A percentile compares a stretch with the other conserved stretches of the same genome.
Conservation (phyloP, 2,113 vertebrate genomes). For the Ochotona curzoniae region DNA sequence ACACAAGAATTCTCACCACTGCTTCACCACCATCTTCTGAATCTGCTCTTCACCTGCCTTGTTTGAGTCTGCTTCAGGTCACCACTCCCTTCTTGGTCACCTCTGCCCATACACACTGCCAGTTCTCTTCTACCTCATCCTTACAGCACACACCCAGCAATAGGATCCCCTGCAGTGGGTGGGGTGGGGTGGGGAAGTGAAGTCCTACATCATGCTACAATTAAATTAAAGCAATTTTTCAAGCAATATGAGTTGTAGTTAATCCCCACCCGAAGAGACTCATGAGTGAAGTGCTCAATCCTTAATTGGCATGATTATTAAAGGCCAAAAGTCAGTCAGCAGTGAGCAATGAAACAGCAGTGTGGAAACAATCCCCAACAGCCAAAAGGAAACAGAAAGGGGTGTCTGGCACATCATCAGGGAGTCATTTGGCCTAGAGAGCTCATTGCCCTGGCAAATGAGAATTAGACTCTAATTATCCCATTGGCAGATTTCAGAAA, state of each 20-base stretch:
- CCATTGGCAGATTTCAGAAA: slow-evolving; percentile 68
- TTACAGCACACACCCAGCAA: neutral
- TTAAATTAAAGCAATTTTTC: slow-evolving; percentile 47
- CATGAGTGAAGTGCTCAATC: slow-evolving; percentile 9
- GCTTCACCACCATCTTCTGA: neutral
- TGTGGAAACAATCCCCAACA: neutral
- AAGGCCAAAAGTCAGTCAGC: slow-evolving; percentile 66
- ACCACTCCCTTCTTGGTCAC: neutral
- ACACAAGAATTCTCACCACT: neutral
- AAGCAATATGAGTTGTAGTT: neutral
- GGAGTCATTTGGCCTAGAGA: slow-evolving; percentile 66
- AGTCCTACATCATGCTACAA: neutral
- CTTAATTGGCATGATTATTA: slow-evolving; percentile 51
- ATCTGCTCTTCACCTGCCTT: neutral
- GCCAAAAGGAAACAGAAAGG: slow-evolving; percentile 34
- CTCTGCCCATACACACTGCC: neutral
- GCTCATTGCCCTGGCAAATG: slow-evolving; percentile 67
- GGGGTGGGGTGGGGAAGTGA: neutral
- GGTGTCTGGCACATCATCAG: neutral
- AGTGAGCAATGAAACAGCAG: slow-evolving; percentile 11
- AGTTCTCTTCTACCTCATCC: too few species aligned
- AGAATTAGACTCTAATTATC: slow-evolving; percentile 77
- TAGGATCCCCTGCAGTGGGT: neutral
- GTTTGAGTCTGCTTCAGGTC: neutral
- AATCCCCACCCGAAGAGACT: neutral